Evolutionary conservation across 53 echinoderm and acorn worm genomes (phyloP).

Genomic region (Holothuria leucospilota): DNA sequence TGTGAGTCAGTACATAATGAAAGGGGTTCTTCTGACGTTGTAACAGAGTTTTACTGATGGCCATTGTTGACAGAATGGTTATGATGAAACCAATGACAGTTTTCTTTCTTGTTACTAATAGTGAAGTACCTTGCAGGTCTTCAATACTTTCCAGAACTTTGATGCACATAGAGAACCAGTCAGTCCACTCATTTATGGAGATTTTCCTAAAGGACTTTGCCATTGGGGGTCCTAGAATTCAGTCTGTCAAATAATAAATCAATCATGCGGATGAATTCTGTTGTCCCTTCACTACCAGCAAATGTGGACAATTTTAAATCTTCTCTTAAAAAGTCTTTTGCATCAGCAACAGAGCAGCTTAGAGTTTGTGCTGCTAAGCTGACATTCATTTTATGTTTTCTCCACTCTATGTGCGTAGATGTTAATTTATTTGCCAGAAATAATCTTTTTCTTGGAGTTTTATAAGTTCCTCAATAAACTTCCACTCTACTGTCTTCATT

Average conservation of each 20-base stretch:
- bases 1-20: conserved; percentile 55
- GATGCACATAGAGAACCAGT: conserved; percentile 52
- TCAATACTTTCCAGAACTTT: conserved; percentile 39
- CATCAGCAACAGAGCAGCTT: conserved; percentile 63
- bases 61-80: conserved; percentile 49
- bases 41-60: conserved; percentile 36
- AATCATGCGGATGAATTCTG: conserved; percentile 45
- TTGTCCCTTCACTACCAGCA: conserved; percentile 59
- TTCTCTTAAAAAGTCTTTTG: conserved; percentile 59
- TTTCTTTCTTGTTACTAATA: conserved; percentile 36
- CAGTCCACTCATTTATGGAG: conserved; percentile 22
- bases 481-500: conserved; percentile 30
- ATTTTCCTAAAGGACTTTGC: conserved; percentile 23
- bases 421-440: conserved; percentile 67
- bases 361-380: conserved; percentile 23
- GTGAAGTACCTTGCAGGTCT: conserved; percentile 26
- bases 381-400: conserved; percentile 54
- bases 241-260: conserved; percentile 55
- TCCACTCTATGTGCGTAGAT: conserved; percentile 59
- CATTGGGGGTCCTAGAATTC: conserved; percentile 38
- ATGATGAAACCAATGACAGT: conserved; percentile 46
- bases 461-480: conserved; percentile 44
- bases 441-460: conserved; percentile 57
- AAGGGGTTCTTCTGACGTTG: conserved; percentile 31
- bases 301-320: conserved; percentile 32